Evolutionary conservation across 1,140 invertebrate genomes (phyloP).

Genomic region (Samia ricini): DNA sequence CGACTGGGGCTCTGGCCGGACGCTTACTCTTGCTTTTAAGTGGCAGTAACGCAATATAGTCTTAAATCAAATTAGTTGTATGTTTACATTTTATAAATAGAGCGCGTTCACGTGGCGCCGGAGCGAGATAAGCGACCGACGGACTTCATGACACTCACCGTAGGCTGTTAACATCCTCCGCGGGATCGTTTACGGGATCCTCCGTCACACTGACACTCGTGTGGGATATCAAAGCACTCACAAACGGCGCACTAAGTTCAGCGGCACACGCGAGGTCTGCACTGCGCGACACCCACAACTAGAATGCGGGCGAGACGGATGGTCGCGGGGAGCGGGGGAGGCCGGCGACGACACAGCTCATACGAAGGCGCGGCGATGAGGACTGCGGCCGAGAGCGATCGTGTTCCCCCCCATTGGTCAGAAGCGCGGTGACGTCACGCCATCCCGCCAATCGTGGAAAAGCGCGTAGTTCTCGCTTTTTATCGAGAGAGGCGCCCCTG

Average conservation of each 20-base stretch:
- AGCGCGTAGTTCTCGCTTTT: conserved; percentile 34
- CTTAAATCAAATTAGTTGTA: conserved; percentile 67
- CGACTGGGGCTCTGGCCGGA: conserved; percentile 33
- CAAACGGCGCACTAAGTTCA: conserved; percentile 73
- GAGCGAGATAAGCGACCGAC: conserved; percentile 54
- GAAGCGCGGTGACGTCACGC: conserved; percentile 58
- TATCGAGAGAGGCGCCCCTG: conserved; percentile 51
- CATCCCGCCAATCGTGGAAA: conserved; percentile 49
- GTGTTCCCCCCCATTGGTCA: conserved; percentile 61
- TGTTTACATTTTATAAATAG: conserved; percentile 76
- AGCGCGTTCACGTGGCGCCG: conserved; percentile 71
- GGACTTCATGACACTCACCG: conserved; percentile 65
- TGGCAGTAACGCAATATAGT: conserved; percentile 47
- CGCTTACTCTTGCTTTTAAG: conserved; percentile 51
- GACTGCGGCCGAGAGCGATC: conserved; percentile 65
- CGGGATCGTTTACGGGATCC: conserved; percentile 52
- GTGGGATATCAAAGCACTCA: conserved; percentile 71
- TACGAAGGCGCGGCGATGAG: conserved; percentile 71
- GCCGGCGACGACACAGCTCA: conserved; percentile 57
- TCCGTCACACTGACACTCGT: conserved; percentile 72
- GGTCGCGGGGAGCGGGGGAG: conserved; percentile 55
- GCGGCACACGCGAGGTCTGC: conserved; percentile 73
- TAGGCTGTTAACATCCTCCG: conserved; percentile 76
- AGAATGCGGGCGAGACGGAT: conserved; percentile 71
- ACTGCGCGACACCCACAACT: conserved; percentile 74